Conservation (phyloP, 64 coral and sea anemone species). For the Actinia equina region DNA sequence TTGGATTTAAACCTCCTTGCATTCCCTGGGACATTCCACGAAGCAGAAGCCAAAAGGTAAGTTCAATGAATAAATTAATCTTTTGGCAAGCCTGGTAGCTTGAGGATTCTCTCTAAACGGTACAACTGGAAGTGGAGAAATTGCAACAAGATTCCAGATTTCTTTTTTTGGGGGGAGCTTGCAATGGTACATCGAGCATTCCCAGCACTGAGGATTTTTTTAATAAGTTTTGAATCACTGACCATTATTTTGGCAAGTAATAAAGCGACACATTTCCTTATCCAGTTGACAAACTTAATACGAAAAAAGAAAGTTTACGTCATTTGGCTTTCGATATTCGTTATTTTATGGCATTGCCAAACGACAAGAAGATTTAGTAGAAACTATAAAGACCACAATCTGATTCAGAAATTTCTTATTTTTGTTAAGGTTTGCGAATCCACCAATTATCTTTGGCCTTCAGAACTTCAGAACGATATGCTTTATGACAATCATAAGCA, state of each 20-base stretch:
- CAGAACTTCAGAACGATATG: background rate
- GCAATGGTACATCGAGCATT: too few species aligned
- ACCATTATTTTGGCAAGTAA: background rate
- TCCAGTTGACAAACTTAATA: too few species aligned
- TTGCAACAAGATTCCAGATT: too few species aligned
- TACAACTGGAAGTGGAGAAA: too few species aligned
- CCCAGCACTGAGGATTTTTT: too few species aligned
- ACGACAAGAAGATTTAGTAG: background rate
- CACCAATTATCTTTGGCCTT: background rate
- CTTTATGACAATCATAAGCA: background rate
- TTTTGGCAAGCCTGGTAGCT: background rate
- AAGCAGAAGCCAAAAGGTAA: background rate
- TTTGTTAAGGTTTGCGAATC: background rate
- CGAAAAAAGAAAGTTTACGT: too few species aligned
- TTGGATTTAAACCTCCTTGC: slow-evolving; percentile 2
- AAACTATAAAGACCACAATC: background rate
- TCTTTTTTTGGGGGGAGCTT: too few species aligned
- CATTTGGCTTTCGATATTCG: too few species aligned
- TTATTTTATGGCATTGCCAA: background rate
- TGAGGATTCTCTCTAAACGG: too few species aligned
- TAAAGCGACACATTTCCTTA: background rate
- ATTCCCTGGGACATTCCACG: slow-evolving; percentile 14
- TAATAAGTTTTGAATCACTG: background rate
- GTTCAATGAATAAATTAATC: background rate
- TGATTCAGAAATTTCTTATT: background rate